Conservation (phyloP, 2,888 invertebrate species). For the Nasonovia ribisnigri region DNA sequence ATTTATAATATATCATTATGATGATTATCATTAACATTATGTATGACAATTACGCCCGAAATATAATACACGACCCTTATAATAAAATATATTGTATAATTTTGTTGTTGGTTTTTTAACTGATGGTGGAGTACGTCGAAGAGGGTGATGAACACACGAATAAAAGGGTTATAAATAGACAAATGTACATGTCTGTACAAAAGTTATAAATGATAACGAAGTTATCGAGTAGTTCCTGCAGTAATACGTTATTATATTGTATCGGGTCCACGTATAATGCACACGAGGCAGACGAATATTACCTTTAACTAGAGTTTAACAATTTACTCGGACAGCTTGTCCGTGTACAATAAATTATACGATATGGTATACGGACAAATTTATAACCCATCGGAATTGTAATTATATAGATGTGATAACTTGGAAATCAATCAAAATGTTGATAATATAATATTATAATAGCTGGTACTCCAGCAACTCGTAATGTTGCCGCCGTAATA, state of each 20-base stretch:
- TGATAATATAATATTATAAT: slow-evolving; percentile 7
- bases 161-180: neutral
- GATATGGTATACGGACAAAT: neutral
- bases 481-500: neutral
- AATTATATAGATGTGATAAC: neutral
- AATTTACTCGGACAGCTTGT: neutral
- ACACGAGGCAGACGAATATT: neutral
- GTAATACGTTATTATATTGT: neutral
- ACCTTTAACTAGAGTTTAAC: neutral
- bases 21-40: neutral
- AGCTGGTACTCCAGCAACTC: neutral
- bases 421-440: slow-evolving; percentile 38
- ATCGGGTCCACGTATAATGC: neutral
- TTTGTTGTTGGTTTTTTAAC: neutral
- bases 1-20: slow-evolving; percentile 2
- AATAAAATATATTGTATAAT: neutral
- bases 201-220: neutral
- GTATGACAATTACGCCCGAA: neutral
- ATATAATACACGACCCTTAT: neutral
- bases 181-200: neutral
- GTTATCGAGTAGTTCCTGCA: neutral
- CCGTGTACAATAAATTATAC: neutral
- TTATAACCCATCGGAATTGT: neutral
- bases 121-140: neutral
- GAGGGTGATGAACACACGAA: neutral